Evolutionary conservation across 2,113 vertebrate species (phyloP), one percentile per base, ranked within the genome.

Genomic region (Pangasianodon hypophthalmus): DNA sequence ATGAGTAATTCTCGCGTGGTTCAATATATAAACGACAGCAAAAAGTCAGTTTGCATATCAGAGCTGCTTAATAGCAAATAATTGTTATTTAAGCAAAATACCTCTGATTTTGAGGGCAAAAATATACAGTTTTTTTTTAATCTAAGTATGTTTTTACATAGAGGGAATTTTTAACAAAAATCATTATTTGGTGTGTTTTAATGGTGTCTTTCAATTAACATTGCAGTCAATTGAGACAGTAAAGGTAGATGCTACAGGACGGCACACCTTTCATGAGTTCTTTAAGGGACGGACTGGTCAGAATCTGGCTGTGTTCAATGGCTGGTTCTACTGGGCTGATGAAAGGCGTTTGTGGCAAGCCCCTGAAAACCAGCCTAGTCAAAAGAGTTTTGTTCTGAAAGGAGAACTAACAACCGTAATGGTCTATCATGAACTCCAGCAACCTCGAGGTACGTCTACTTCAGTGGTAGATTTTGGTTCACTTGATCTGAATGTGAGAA

Each of bases 161-260:
- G 26, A 26, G 60, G 8, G 24, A 26, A 62, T 62, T 2, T 56
- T 62, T 62, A 26, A 62, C 24, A 29, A 29, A 64, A 10, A 1
- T 4, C 0, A 0, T n/a, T 2, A 1, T 69, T n/a, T 69, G n/a
- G 11, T 67, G 11, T 8, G 3, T 60, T 6, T 62, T 26, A 29
- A 62, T 16, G 2, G 56, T 10, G 8, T 62, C 26, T 69, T 67
- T 13, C 64, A 4, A n/a, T 13, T 16, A 60, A 67, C 71, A 3
- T 69, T 93, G 83, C 88, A 99, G 98, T 97, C 97, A 58, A 93
- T 98, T 46, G 97, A 98, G 95, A 97, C 95, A 0, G 92, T 98
- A 88, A 96, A 90, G 4, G 90, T 96, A 87, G 97, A 98, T 11
- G 97, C 97, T 46, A 93, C 92, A 0, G 96, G 97, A 19, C 95